phyloP scores from a whole-genome alignment of 2,113 vertebrate species.

The Crypturellus undulatus region DNA sequence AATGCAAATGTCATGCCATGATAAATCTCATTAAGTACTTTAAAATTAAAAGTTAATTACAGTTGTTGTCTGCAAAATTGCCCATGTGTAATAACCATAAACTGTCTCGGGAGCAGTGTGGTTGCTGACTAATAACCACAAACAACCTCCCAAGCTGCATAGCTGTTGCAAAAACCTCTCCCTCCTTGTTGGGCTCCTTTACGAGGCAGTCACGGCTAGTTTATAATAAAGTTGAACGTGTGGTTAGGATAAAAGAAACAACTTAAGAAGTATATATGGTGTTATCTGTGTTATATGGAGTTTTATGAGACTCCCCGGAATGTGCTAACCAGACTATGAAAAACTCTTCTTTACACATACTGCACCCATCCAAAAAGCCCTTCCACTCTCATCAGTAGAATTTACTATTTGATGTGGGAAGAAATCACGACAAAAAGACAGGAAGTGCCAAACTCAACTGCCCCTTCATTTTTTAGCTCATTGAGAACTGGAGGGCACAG shows the following conservation, averaged over 20 bases:
- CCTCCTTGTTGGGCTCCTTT: not conserved
- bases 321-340: not conserved
- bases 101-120: slow-evolving; percentile 60
- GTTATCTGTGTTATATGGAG: slow-evolving; percentile 7
- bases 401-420: not conserved
- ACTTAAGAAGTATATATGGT: not conserved
- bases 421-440: not conserved
- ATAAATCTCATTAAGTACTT: slow-evolving; percentile 53
- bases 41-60: slow-evolving; percentile 51
- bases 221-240: slow-evolving; percentile 4
- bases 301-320: slow-evolving; percentile 25
- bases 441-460: not conserved
- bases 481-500: not conserved
- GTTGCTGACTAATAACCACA: slow-evolving; percentile 75
- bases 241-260: slow-evolving; percentile 19
- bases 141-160: slow-evolving; percentile 41
- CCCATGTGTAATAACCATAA: slow-evolving; percentile 52
- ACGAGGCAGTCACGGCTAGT: slow-evolving; percentile 12
- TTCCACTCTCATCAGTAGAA: not conserved
- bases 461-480: not conserved
- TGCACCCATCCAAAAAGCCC: not conserved
- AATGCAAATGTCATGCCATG: not conserved
- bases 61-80: slow-evolving; percentile 55
- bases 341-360: not conserved
- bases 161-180: slow-evolving; percentile 35